Conservation (phyloP, 2,888 invertebrate genomes). For the Prenolepis imparis region DNA sequence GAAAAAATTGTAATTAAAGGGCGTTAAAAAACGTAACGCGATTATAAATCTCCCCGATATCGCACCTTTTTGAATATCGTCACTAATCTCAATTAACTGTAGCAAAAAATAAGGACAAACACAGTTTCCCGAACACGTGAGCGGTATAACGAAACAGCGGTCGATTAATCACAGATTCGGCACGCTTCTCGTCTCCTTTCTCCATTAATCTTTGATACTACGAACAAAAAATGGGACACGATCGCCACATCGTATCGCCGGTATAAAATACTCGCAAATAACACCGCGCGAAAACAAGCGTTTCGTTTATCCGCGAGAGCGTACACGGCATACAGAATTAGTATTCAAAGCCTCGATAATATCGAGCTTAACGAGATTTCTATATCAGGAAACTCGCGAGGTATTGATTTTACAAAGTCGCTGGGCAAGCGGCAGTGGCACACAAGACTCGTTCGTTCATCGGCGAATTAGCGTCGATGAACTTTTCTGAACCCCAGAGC, state of each 20-base stretch:
- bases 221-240: constrained; percentile 61
- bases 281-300: constrained; percentile 44
- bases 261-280: constrained; percentile 23
- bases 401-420: constrained; percentile 80
- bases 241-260: constrained; percentile 46
- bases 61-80: constrained; percentile 49
- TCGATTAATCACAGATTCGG: constrained; percentile 70
- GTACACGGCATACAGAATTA: constrained; percentile 48
- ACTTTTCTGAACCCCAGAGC: constrained; percentile 61
- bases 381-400: constrained; percentile 69
- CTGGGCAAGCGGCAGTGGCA: constrained; percentile 66
- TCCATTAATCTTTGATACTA: constrained; percentile 70
- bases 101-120: constrained; percentile 30
- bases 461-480: constrained; percentile 70
- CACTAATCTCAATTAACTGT: constrained; percentile 46
- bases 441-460: constrained; percentile 70
- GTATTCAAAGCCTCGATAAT: constrained; percentile 71
- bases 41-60: constrained; percentile 46
- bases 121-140: constrained; percentile 40
- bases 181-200: constrained; percentile 54
- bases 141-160: constrained; percentile 38
- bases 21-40: constrained; percentile 40
- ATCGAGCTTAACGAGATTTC: constrained; percentile 74
- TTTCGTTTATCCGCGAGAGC: constrained; percentile 41
- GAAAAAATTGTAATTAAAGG: constrained; percentile 38